Evolutionary conservation across 2,888 invertebrate genomes (phyloP).

Genomic region (Papilio elwesi): DNA sequence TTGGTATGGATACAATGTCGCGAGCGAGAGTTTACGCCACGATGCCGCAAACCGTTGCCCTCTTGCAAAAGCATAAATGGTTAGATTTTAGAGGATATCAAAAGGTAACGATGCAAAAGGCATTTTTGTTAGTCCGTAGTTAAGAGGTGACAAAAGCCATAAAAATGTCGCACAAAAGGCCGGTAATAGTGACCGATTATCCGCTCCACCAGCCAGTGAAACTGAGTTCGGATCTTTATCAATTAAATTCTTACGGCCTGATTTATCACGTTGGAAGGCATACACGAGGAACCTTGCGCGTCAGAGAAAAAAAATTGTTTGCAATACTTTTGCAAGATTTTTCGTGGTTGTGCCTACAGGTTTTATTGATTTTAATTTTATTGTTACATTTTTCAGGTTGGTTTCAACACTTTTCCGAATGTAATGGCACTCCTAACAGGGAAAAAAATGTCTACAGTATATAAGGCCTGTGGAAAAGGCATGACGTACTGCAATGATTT

Average conservation of each 20-base stretch:
- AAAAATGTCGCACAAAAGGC: background rate
- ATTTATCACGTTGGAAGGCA: background rate
- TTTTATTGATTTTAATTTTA: background rate
- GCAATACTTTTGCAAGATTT: too few species aligned
- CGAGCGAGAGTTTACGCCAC: slow-evolving; percentile 89
- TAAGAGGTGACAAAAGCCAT: background rate
- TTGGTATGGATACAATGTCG: slow-evolving; percentile 94
- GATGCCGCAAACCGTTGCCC: slow-evolving; percentile 88
- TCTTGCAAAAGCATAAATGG: slow-evolving; percentile 87
- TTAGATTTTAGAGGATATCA: slow-evolving; percentile 89
- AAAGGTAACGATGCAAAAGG: slow-evolving; percentile 64
- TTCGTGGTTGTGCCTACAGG: background rate
- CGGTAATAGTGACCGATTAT: background rate
- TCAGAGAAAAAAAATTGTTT: background rate
- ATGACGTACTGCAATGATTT: slow-evolving; percentile 87
- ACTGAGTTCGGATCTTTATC: background rate
- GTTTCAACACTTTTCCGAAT: slow-evolving; percentile 95
- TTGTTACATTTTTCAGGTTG: slow-evolving; percentile 81
- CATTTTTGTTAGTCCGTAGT: background rate
- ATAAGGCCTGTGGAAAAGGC: slow-evolving; percentile 73
- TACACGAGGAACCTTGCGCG: background rate
- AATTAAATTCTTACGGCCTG: background rate
- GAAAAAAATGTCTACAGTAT: slow-evolving; percentile 76
- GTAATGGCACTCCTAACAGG: slow-evolving; percentile 92
- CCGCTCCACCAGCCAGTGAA: too few species aligned